Conservation (phyloP, 2,113 vertebrate genomes). For the Emydocephalus ijimae region DNA sequence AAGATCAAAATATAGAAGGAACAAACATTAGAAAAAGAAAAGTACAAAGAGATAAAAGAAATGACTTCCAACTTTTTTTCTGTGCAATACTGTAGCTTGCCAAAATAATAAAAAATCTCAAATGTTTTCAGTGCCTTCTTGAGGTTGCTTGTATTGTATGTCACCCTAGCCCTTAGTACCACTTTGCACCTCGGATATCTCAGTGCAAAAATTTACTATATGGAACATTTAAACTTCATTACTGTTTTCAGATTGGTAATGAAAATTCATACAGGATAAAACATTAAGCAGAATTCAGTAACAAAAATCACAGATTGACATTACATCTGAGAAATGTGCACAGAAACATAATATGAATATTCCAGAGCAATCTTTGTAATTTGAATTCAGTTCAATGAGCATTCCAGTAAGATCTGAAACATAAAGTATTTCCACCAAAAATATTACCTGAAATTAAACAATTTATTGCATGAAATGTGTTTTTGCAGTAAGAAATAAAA, state of each 20-base stretch:
- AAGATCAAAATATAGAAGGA: not conserved
- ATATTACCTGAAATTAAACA: not conserved
- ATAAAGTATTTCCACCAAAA: not conserved
- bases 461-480: not conserved
- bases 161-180: not conserved
- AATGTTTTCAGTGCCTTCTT: not conserved
- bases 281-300: not conserved
- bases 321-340: not conserved
- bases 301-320: accelerated
- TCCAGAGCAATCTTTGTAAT: not conserved
- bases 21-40: not conserved
- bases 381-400: not conserved
- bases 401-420: not conserved
- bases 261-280: not conserved
- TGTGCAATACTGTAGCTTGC: not conserved
- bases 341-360: not conserved
- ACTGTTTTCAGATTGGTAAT: constrained; percentile 22
- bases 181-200: not conserved
- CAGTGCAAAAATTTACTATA: not conserved
- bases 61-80: not conserved
- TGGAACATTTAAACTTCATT: not conserved
- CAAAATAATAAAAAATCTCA: not conserved
- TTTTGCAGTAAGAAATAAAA: not conserved
- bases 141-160: not conserved
- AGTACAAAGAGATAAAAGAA: not conserved